Base-by-base conservation (phyloP, 2,797 vertebrate genomes). In the Myotis myotis region DNA sequence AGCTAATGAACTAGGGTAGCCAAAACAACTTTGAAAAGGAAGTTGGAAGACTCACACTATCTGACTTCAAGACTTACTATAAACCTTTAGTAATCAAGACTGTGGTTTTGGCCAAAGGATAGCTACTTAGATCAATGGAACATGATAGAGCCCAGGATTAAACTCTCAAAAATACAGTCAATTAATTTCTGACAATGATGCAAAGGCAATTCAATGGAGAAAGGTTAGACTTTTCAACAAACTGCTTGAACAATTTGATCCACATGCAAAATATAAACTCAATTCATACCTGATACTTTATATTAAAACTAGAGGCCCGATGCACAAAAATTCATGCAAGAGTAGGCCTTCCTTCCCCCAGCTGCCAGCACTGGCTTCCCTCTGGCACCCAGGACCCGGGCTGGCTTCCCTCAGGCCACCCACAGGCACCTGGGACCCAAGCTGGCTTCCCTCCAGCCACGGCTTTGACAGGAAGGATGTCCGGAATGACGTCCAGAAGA, bases 151-250 rank as follows among this genome's bases (percentile, higher is more conserved):
- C 66, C n/a, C 74, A 83, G 38, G 76, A 87, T 79, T 41, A 78
- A 87, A 36, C 57, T 25, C n/a, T 83, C 25, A 87, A 28, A 68
- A 87, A 60, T 75, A 57, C 30, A 25, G n/a, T 23, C 36, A 60
- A 19, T 44, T 76, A 78, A 87, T 87, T 90, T 91, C 83, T 88
- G 33, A 79, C 22, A 83, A 38, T 64, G 44, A 11, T 13, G 36
- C 78, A 93, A 88, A 91, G 36, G 53, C n/a, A 91, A 66, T 91
- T 68, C 10, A 72, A 23, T 33, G 51, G 53, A 72, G 71, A 91
- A 83, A 70, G 30, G 2, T 62, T 68, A 70, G 9, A 57, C 41
- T 78, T 64, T 82, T 12, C 57, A 79, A 79, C 7, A 87, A 72
- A 72, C 47, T 87, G 28, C 23, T 71, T 49, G 25, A 91, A 57